These are phyloP conservation scores for Sphaeridia pumilis DNA, from an alignment of 2,888 invertebrate species.

Conservation along the genomic window DNA sequence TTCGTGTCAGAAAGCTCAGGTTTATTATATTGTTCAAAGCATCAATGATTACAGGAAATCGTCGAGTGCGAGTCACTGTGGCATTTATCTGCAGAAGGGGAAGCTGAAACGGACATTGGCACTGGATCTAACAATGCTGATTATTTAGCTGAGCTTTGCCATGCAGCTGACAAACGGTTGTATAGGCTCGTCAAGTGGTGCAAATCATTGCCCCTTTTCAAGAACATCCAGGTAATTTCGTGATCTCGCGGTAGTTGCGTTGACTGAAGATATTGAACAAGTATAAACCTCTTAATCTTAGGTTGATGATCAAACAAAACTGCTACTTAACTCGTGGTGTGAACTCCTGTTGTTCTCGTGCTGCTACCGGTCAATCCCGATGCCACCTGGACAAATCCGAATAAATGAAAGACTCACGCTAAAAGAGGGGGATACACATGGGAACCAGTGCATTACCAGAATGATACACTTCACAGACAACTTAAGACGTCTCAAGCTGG, in stretches of 20 bases:
- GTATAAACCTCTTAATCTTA: too few relatives aligned
- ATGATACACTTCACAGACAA: conserved; percentile 93
- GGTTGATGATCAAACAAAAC: conserved; percentile 96
- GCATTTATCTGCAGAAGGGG: conserved; percentile 79
- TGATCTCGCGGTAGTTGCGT: neutral
- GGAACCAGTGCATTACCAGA: conserved; percentile 63
- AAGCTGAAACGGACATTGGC: conserved; percentile 40
- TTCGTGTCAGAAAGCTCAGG: too few relatives aligned
- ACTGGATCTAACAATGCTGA: conserved; percentile 51
- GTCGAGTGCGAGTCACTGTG: conserved; percentile 92
- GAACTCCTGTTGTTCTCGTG: conserved; percentile 81
- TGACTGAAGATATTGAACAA: neutral
- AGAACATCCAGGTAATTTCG: conserved; percentile 74
- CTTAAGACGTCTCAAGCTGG: conserved; percentile 73
- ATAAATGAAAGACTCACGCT: conserved; percentile 35
- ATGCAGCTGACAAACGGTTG: conserved; percentile 86
- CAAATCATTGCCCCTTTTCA: conserved; percentile 89
- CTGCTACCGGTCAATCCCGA: conserved; percentile 62
- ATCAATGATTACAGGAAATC: conserved; percentile 62
- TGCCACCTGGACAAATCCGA: conserved; percentile 35
- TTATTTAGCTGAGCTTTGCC: conserved; percentile 77
- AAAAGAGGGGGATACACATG: conserved; percentile 38
- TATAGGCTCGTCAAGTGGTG: conserved; percentile 99
- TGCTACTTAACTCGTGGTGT: conserved; percentile 96
- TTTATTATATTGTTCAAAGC: too few relatives aligned